Conservation (phyloP, 2,888 invertebrate species). For the Xestoiulus laeticollis region DNA sequence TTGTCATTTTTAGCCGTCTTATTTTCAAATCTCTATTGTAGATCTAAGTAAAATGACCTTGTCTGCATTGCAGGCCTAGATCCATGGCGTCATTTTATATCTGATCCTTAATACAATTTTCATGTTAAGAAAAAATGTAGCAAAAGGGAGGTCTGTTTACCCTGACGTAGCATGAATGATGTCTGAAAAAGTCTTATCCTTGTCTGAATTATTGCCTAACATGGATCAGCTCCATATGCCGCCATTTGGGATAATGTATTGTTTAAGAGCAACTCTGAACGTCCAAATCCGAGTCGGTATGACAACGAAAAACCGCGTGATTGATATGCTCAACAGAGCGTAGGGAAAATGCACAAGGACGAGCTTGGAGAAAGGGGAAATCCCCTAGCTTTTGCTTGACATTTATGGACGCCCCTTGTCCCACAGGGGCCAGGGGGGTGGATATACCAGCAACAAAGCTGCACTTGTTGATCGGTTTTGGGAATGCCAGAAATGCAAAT, state of each 20-base stretch:
- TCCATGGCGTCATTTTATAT: slow-evolving; percentile 9
- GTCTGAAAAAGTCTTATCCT: slow-evolving; percentile 1
- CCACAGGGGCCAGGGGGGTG: neutral
- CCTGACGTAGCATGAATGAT: neutral
- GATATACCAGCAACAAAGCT: neutral
- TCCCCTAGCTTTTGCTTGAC: neutral
- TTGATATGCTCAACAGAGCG: neutral
- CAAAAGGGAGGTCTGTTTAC: neutral
- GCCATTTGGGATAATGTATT: neutral
- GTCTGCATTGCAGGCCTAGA: neutral
- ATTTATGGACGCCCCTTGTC: neutral
- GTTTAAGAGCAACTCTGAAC: neutral
- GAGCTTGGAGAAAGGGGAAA: neutral
- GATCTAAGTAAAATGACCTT: neutral
- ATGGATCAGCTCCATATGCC: slow-evolving; percentile 9
- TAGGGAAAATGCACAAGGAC: neutral
- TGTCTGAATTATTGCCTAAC: slow-evolving; percentile 9
- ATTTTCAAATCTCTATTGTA: neutral
- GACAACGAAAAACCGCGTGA: neutral
- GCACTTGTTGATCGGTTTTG: neutral
- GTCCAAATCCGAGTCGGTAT: neutral
- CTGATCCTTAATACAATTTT: slow-evolving; percentile 9
- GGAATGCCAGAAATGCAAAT: neutral
- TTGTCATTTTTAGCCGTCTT: neutral
- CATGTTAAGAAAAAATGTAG: neutral